Conservation (phyloP, 2,888 invertebrate species). For the Bhutanitis thaidina region DNA sequence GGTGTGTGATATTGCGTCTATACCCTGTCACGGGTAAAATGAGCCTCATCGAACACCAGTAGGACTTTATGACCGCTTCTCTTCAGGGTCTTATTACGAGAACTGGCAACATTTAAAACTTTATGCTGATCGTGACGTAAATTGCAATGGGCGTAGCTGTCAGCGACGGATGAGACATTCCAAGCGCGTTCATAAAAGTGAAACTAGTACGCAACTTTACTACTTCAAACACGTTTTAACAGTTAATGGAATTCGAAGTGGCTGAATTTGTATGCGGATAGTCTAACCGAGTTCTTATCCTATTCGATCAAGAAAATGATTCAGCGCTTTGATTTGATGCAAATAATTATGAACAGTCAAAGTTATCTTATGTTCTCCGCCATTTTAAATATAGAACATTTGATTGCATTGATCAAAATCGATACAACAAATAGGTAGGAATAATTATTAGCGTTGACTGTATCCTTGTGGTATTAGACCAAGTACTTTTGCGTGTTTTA, state of each 20-base stretch:
- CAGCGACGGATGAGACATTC: not conserved
- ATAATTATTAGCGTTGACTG: not conserved
- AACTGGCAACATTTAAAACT: not conserved
- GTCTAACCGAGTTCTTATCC: not conserved
- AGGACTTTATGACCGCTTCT: no score
- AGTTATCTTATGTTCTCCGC: no score
- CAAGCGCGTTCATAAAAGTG: not conserved
- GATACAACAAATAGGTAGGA: not conserved
- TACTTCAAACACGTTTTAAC: not conserved
- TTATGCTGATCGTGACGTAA: not conserved
- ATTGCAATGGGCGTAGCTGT: not conserved
- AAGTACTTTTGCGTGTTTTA: not conserved
- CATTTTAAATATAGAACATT: not conserved
- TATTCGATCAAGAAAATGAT: no score
- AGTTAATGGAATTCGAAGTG: not conserved
- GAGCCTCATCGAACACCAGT: not conserved
- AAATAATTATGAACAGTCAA: no score
- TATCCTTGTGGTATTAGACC: not conserved
- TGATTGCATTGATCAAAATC: not conserved
- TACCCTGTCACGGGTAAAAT: constrained; percentile 1
- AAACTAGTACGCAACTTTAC: not conserved
- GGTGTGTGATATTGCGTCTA: not conserved
- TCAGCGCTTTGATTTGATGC: no score
- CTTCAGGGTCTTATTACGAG: not conserved
- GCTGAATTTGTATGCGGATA: not conserved